Evolutionary conservation across 1,140 invertebrate genomes (phyloP), one percentile per base, ranked within the genome.

Genomic region (Leptopilina clavipes): DNA sequence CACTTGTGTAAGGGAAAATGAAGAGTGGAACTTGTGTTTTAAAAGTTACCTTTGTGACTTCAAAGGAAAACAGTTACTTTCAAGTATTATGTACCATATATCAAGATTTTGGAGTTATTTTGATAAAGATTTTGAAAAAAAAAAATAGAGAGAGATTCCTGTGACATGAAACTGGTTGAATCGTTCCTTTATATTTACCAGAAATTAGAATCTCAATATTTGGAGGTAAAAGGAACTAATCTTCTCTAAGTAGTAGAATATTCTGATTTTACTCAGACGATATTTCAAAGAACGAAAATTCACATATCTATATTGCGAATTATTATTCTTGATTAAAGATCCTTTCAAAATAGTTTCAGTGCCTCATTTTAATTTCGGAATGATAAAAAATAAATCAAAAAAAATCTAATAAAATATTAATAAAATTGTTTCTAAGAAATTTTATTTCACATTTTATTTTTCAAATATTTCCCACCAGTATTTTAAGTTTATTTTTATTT

Each of bases 201-300:
- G 14, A n/a, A 14, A 65, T 31, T 65, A 65, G 19, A 37, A 8
- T 22, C 7, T 31, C 6, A 5, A 31, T 3, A 10, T 65, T 5
- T 2, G 25, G 11, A 11, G 22, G 22, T 65, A 31, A 65, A 31
- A 37, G 56, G 19, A 31, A 22, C 56, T 31, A 31, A 37, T 25
- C 12, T 37, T 31, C 25, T 31, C 12, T 12, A 59, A 59, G 22
- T 59, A 25, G 59, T 65, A 65, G 59, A 65, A 8, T 31, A 65
- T 65, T 5, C 59, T 31, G 25, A 22, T 65, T 65, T 65, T 31
- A 65, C 25, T 65, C 59, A 65, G 59, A 37, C 59, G n/a, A 59
- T 31, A 40, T 40, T 40, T 65, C 14, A 52, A 3, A 3, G 11
- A 31, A 22, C 22, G 19, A 25, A 59, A 10, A 25, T 59, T 10